Percentiles rank a stretch among this genome's conserved stretches.
phyloP scores from a whole-genome alignment of 2,797 vertebrate species.

The Selene dorsalis region DNA sequence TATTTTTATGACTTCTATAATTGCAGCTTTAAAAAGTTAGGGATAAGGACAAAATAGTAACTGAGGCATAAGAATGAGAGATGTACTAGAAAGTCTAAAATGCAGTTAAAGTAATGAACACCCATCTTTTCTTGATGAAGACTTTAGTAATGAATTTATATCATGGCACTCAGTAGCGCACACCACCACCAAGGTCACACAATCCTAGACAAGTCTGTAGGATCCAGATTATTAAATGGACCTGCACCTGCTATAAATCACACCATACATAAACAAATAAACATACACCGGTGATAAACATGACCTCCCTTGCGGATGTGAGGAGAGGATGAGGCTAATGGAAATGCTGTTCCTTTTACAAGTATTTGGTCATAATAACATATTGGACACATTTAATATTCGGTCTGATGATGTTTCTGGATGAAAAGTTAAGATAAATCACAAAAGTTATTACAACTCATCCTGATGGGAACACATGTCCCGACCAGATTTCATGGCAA shows the following conservation, averaged over 20 bases:
- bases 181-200: too few relatives aligned
- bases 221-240: too few relatives aligned
- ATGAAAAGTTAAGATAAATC: background rate
- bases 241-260: too few relatives aligned
- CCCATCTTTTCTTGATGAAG: background rate
- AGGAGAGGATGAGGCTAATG: background rate
- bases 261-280: too few relatives aligned
- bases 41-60: constrained; percentile 13
- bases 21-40: constrained; percentile 35
- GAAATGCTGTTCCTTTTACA: background rate
- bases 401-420: background rate
- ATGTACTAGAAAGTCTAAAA: constrained; percentile 3
- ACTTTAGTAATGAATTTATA: background rate
- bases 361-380: background rate
- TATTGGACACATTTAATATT: background rate
- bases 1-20: constrained; percentile 31
- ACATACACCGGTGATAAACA: too few relatives aligned
- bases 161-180: too few relatives aligned
- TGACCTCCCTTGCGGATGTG: too few relatives aligned
- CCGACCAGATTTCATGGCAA: background rate
- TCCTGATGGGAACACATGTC: background rate
- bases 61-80: constrained; percentile 3
- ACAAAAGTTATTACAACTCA: background rate
- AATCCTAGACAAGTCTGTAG: too few relatives aligned
- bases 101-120: background rate